phyloP scores from a whole-genome alignment of 2,888 invertebrate species.

The Acleris literana region DNA sequence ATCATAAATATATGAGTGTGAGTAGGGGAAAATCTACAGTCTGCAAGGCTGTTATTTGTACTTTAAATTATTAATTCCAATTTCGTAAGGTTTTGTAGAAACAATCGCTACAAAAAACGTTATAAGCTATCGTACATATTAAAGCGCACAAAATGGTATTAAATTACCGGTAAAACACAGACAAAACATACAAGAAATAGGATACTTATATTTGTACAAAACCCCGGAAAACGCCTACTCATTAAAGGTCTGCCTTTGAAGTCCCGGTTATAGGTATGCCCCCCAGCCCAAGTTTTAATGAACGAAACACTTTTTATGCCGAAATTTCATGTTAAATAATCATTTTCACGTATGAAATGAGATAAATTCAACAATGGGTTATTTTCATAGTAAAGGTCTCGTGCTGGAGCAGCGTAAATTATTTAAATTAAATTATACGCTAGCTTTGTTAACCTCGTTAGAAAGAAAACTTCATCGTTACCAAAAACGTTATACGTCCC shows the following conservation, averaged over 20 bases:
- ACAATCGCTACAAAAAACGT: too few relatives aligned
- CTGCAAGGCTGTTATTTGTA: too few relatives aligned
- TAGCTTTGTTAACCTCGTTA: background rate
- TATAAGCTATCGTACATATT: background rate
- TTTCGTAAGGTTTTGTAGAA: too few relatives aligned
- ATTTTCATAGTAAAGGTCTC: slow-evolving; percentile 16
- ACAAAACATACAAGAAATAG: slow-evolving; percentile 17
- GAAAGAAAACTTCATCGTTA: background rate
- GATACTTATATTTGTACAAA: slow-evolving; percentile 25
- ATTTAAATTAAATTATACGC: slow-evolving; percentile 15
- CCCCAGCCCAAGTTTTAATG: slow-evolving; percentile 32
- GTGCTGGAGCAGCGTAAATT: slow-evolving; percentile 2
- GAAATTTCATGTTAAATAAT: slow-evolving; percentile 16
- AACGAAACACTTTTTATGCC: slow-evolving; percentile 25
- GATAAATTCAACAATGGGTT: slow-evolving; percentile 20
- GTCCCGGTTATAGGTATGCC: slow-evolving; percentile 27
- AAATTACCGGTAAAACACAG: slow-evolving; percentile 26
- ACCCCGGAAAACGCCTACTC: slow-evolving; percentile 33
- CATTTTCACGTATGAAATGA: slow-evolving; percentile 20
- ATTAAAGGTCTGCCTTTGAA: slow-evolving; percentile 34
- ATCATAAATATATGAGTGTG: too few relatives aligned
- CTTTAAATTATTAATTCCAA: too few relatives aligned
- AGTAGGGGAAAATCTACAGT: too few relatives aligned
- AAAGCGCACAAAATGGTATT: slow-evolving; percentile 3
- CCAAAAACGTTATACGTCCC: background rate